Conservation (phyloP, 2,113 vertebrate species). For the Triplophysa dalaica region DNA sequence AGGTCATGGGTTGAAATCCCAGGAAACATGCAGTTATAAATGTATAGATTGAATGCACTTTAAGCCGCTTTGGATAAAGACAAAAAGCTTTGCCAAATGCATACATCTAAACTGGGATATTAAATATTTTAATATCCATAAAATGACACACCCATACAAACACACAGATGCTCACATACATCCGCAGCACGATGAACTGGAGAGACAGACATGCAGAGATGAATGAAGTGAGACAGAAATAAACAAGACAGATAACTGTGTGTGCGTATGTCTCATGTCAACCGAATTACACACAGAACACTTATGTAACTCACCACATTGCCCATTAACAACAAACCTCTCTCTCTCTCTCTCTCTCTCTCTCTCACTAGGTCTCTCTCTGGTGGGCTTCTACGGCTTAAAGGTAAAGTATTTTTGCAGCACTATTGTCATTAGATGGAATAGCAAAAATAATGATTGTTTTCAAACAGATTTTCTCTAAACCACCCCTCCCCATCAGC, state of each 20-base stretch:
- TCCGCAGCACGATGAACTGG: neutral
- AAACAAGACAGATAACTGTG: neutral
- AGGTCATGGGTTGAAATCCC: no score
- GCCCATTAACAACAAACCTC: slow-evolving; percentile 62
- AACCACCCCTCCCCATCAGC: no score
- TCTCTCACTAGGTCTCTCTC: slow-evolving; percentile 36
- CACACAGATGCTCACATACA: neutral
- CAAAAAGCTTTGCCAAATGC: no score
- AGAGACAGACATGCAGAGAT: neutral
- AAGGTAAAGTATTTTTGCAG: no score
- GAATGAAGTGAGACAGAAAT: slow-evolving; percentile 11
- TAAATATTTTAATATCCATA: neutral
- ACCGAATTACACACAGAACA: slow-evolving; percentile 62
- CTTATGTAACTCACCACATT: slow-evolving; percentile 67
- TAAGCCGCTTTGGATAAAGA: no score
- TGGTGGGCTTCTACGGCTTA: no score
- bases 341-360: slow-evolving; percentile 44
- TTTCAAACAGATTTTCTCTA: no score
- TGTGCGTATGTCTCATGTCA: slow-evolving; percentile 52
- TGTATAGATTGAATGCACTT: no score
- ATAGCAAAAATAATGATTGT: no score
- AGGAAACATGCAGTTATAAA: no score
- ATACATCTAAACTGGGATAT: no score
- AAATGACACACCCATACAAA: neutral
- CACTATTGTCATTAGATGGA: no score